These are phyloP conservation scores for Campoplex capitator DNA, from an alignment of 2,888 invertebrate genomes.

Conservation along the genomic window DNA sequence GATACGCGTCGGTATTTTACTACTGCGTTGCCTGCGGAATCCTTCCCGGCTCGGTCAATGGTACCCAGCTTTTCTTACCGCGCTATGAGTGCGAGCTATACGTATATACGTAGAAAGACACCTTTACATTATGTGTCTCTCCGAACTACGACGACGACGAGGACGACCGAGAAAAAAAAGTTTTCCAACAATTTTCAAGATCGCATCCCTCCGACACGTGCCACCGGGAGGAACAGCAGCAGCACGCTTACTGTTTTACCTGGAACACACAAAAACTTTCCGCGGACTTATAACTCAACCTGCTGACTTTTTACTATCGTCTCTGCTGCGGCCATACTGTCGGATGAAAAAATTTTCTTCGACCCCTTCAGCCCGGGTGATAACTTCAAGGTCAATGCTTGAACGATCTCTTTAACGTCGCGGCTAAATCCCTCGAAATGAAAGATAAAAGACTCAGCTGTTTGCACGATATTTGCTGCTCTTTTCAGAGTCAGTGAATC, in stretches of 20 bases:
- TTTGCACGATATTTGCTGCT: not conserved
- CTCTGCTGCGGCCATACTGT: not conserved
- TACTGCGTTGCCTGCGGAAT: slow-evolving; percentile 38
- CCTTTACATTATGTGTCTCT: slow-evolving; percentile 3
- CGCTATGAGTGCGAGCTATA: not conserved
- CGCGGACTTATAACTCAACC: slow-evolving; percentile 51
- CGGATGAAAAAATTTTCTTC: slow-evolving; percentile 23
- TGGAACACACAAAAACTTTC: slow-evolving; percentile 60
- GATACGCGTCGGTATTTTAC: slow-evolving; percentile 71
- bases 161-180: slow-evolving; percentile 20
- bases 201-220: slow-evolving; percentile 44
- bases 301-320: slow-evolving; percentile 37
- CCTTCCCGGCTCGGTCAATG: slow-evolving; percentile 27
- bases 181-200: slow-evolving; percentile 57
- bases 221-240: slow-evolving; percentile 1
- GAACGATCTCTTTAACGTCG: not conserved
- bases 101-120: slow-evolving; percentile 10
- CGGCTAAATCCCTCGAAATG: not conserved
- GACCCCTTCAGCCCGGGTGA: slow-evolving; percentile 16
- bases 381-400: slow-evolving; percentile 50
- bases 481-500: not conserved
- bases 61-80: slow-evolving; percentile 17
- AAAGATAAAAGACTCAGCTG: not conserved
- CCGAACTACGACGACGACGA: slow-evolving; percentile 6
- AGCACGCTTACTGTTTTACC: slow-evolving; percentile 28